phyloP scores from a whole-genome alignment of 2,888 invertebrate species.

The Myopa tessellatipennis region DNA sequence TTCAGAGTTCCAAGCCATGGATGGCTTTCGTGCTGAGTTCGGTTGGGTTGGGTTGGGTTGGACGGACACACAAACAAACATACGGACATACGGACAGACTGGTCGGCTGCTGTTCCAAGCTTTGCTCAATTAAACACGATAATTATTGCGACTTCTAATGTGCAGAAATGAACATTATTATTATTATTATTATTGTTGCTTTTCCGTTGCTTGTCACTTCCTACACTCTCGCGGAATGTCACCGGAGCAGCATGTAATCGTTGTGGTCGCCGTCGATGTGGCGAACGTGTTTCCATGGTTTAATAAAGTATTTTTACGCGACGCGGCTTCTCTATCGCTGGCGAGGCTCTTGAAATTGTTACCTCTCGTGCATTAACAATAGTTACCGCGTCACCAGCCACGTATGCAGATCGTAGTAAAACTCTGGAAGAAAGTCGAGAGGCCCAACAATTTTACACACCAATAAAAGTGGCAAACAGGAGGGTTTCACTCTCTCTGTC shows the following conservation, averaged over 20 bases:
- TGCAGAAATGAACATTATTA: conserved; percentile 8
- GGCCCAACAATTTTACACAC: no score
- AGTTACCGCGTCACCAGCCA: no score
- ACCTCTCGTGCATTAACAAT: no score
- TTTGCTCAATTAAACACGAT: conserved; percentile 66
- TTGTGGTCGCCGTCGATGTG: no score
- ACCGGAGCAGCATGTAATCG: background rate
- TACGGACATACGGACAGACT: background rate
- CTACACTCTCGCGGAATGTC: conserved; percentile 18
- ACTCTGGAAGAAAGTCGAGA: no score
- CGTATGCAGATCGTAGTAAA: no score
- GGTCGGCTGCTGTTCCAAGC: background rate
- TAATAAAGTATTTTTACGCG: background rate
- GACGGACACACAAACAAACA: background rate
- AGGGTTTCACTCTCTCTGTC: background rate
- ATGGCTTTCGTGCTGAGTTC: background rate
- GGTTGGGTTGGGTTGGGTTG: background rate
- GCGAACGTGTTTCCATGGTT: conserved; percentile 1
- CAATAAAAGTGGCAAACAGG: no score
- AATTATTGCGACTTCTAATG: conserved; percentile 63
- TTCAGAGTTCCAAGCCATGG: no score
- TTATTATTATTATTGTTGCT: background rate
- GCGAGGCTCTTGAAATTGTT: no score
- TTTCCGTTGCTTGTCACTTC: background rate
- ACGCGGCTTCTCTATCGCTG: no score